Conservation (phyloP, 1,140 invertebrate species). For the Vanessa atalanta region DNA sequence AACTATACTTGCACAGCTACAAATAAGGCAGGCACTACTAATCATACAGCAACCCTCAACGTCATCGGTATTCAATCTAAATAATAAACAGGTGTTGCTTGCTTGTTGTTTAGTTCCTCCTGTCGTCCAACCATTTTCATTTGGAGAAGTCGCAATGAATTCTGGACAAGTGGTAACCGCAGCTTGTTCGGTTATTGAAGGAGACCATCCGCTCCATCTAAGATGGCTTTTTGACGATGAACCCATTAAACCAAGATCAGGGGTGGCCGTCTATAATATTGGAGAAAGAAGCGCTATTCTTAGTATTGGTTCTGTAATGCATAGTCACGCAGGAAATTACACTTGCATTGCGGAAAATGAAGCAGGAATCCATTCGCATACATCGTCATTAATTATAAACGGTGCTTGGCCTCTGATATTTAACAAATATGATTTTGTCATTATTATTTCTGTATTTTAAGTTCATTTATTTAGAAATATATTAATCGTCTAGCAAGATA, state of each 20-base stretch:
- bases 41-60: slow-evolving; percentile 83
- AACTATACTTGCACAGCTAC: slow-evolving; percentile 87
- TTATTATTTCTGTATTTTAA: slow-evolving; percentile 35
- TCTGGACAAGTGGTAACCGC: slow-evolving; percentile 84
- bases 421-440: slow-evolving; percentile 24
- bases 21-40: slow-evolving; percentile 85
- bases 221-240: slow-evolving; percentile 86
- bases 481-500: slow-evolving; percentile 40
- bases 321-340: slow-evolving; percentile 84
- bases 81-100: slow-evolving; percentile 60
- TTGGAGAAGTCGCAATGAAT: slow-evolving; percentile 86
- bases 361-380: slow-evolving; percentile 80
- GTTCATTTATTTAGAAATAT: slow-evolving; percentile 44
- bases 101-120: slow-evolving; percentile 83
- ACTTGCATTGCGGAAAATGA: slow-evolving; percentile 85
- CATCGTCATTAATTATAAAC: slow-evolving; percentile 82
- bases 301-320: slow-evolving; percentile 84
- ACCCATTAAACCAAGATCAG: slow-evolving; percentile 72
- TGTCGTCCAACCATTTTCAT: slow-evolving; percentile 87
- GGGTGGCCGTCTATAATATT: slow-evolving; percentile 82
- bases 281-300: slow-evolving; percentile 84
- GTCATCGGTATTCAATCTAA: slow-evolving; percentile 83
- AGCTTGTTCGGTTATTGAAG: slow-evolving; percentile 88
- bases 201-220: slow-evolving; percentile 86
- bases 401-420: slow-evolving; percentile 71